Conservation (phyloP, 2,888 invertebrate species). For the Plemyria rubiginata region DNA sequence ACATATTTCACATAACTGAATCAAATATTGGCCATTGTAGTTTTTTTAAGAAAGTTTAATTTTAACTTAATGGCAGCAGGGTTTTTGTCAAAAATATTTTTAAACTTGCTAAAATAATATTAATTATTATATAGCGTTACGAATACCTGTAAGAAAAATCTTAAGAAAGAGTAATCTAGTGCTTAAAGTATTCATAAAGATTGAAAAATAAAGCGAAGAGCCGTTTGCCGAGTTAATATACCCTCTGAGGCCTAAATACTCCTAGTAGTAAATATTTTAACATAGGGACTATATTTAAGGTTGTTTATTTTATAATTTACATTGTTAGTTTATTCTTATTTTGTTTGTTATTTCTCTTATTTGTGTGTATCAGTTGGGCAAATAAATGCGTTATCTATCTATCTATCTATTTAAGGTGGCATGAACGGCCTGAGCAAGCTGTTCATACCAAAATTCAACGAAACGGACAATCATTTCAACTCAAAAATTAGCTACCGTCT, state of each 20-base stretch:
- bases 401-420: too few species aligned
- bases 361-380: too few species aligned
- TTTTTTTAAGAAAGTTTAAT: too few species aligned
- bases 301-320: too few species aligned
- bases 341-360: too few species aligned
- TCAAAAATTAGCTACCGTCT: slow-evolving; percentile 26
- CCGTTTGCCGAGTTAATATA: slow-evolving; percentile 21
- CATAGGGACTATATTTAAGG: slow-evolving; percentile 24
- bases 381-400: too few species aligned
- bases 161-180: not conserved
- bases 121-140: not conserved
- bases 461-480: slow-evolving; percentile 27
- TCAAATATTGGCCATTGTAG: too few species aligned
- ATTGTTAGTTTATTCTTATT: too few species aligned
- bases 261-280: slow-evolving; percentile 46
- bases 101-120: too few species aligned
- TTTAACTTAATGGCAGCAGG: too few species aligned
- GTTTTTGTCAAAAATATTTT: too few species aligned
- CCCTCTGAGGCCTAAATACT: slow-evolving; percentile 25
- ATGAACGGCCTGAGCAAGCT: slow-evolving; percentile 40
- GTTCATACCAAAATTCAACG: slow-evolving; percentile 38
- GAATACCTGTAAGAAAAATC: not conserved
- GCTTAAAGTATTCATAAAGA: slow-evolving; percentile 20
- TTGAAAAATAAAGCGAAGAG: slow-evolving; percentile 14
- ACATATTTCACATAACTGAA: too few species aligned